Percentiles rank a stretch among this genome's conserved stretches.
Evolutionary conservation across 2,888 invertebrate genomes (phyloP).

Genomic region (Agrilus cyanescens): DNA sequence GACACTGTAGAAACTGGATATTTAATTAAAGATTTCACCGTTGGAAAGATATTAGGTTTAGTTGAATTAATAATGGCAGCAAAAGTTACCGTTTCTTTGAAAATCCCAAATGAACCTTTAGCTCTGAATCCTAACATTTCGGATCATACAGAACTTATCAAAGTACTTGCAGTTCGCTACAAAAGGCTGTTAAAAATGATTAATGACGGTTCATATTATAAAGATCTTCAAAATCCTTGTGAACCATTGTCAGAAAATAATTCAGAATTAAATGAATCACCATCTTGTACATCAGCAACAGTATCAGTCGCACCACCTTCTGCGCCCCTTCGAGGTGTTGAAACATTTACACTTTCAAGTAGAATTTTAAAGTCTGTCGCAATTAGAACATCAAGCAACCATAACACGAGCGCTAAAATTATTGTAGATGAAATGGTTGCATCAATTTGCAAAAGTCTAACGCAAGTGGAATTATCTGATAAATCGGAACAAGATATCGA

Average conservation of each 20-base stretch:
- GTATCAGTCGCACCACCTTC: too few relatives aligned
- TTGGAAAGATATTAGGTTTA: conserved; percentile 39
- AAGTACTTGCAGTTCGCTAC: conserved; percentile 25
- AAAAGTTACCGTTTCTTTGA: conserved; percentile 33
- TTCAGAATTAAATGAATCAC: too few relatives aligned
- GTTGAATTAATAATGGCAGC: conserved; percentile 33
- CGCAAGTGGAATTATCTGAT: too few relatives aligned
- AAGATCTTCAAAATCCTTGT: conserved; percentile 6
- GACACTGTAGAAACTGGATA: conserved; percentile 10
- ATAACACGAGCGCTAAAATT: too few relatives aligned
- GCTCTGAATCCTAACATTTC: conserved; percentile 40
- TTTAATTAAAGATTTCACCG: conserved; percentile 18
- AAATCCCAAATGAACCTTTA: conserved; percentile 44
- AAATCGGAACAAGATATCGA: too few relatives aligned
- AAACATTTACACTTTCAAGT: too few relatives aligned
- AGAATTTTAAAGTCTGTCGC: too few relatives aligned
- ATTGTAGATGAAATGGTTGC: too few relatives aligned
- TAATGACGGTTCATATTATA: conserved; percentile 8
- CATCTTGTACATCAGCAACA: too few relatives aligned
- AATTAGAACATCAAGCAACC: background rate
- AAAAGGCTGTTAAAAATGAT: conserved; percentile 9
- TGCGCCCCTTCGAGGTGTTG: too few relatives aligned
- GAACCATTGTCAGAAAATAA: too few relatives aligned
- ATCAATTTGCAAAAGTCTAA: too few relatives aligned
- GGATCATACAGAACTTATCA: conserved; percentile 36